A percentile compares a stretch with the other conserved stretches of the same genome.
These are phyloP conservation scores for Microcebus griseorufus DNA, from an alignment of 2,113 vertebrate species.

Conservation along the genomic window DNA sequence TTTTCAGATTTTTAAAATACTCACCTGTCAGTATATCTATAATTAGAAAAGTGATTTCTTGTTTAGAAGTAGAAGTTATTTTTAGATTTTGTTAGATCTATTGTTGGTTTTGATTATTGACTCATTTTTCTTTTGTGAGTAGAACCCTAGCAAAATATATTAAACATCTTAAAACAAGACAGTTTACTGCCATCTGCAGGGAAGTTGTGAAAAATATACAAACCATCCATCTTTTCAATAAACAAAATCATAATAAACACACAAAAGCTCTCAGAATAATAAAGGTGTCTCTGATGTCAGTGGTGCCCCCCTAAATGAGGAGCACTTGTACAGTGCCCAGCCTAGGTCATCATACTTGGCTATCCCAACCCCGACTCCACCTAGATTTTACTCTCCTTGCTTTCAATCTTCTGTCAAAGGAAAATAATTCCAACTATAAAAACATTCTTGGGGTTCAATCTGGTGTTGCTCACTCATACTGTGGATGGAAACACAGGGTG, in stretches of 20 bases:
- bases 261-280: not conserved
- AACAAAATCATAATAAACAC: not conserved
- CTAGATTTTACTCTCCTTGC: not conserved
- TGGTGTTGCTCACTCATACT: not conserved
- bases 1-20: not conserved
- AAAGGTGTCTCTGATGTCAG: not conserved
- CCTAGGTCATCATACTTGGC: not conserved
- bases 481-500: not conserved
- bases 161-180: conserved; percentile 37
- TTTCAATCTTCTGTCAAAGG: not conserved
- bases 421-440: not conserved
- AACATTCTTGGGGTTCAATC: not conserved
- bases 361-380: not conserved
- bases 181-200: conserved; percentile 49
- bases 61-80: not conserved
- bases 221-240: not conserved
- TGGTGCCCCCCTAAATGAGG: not conserved
- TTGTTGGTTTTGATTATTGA: not conserved
- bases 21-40: not conserved
- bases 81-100: not conserved
- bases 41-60: conserved; percentile 28
- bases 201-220: conserved; percentile 2
- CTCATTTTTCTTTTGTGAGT: conserved; percentile 29
- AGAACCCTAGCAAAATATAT: not conserved
- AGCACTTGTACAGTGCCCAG: not conserved